Conservation (phyloP, 2,113 vertebrate genomes). For the Tapirus terrestris region DNA sequence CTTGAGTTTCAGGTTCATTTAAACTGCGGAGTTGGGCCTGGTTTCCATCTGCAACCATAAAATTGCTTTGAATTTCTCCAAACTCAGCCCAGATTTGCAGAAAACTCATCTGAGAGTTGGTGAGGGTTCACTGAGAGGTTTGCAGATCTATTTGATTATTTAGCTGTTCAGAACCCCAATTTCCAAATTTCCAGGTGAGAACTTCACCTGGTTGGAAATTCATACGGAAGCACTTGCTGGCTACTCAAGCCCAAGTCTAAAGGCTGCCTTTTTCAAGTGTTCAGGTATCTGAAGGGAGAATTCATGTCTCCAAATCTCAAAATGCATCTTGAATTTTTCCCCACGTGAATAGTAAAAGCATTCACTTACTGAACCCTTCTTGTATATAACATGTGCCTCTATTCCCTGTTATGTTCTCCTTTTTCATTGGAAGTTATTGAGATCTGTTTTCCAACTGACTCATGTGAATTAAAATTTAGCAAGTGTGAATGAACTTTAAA, state of each 20-base stretch:
- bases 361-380: background rate
- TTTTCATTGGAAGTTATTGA: background rate
- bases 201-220: slow-evolving; percentile 53
- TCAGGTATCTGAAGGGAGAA: background rate
- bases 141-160: slow-evolving; percentile 75
- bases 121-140: slow-evolving; percentile 77
- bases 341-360: background rate
- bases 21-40: slow-evolving; percentile 71
- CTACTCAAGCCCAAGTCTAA: background rate
- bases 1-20: slow-evolving; percentile 79
- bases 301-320: background rate
- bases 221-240: background rate
- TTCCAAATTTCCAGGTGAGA: slow-evolving; percentile 74
- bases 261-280: background rate
- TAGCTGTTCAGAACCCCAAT: slow-evolving; percentile 56
- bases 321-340: background rate
- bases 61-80: slow-evolving; percentile 82
- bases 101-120: slow-evolving; percentile 74
- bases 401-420: background rate
- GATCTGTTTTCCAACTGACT: background rate
- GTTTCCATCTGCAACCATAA: slow-evolving; percentile 82
- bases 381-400: background rate
- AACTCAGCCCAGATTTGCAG: slow-evolving; percentile 79
- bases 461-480: background rate
- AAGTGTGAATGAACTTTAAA: background rate